Percentiles rank a stretch among this genome's conserved stretches.
These are phyloP conservation scores for Pocota personata DNA, from an alignment of 2,888 invertebrate genomes.

Conservation along the genomic window DNA sequence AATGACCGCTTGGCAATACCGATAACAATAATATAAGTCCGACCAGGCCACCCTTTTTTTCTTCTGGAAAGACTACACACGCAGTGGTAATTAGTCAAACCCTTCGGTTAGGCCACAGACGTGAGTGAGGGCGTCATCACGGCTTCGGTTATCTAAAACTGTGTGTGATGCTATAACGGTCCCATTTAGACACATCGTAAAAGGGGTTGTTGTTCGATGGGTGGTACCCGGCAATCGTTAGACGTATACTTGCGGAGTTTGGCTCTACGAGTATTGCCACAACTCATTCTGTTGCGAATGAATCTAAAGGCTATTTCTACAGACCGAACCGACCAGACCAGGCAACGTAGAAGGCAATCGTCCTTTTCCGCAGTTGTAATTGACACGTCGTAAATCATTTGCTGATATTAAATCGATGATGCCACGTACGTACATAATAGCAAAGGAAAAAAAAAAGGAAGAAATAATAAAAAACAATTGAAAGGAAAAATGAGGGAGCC, in stretches of 20 bases:
- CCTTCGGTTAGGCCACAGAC: conserved; percentile 51
- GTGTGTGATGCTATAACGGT: conserved; percentile 57
- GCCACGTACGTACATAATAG: conserved; percentile 53
- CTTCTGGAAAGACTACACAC: conserved; percentile 15
- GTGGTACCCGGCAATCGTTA: conserved; percentile 3
- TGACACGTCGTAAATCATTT: conserved; percentile 74
- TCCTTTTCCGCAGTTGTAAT: conserved; percentile 73
- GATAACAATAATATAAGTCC: conserved; percentile 61
- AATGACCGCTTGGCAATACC: conserved; percentile 35
- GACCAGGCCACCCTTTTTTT: conserved; percentile 14
- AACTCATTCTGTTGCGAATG: conserved; percentile 5
- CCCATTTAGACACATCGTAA: conserved; percentile 70
- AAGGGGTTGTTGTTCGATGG: conserved; percentile 48
- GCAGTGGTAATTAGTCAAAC: conserved; percentile 69
- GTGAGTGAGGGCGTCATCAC: conserved; percentile 60
- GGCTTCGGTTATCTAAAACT: conserved; percentile 49
- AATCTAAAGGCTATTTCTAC: neutral
- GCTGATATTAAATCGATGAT: conserved; percentile 72
- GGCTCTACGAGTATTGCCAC: conserved; percentile 3
- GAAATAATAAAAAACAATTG: conserved; percentile 48
- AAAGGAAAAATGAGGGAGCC: conserved; percentile 7
- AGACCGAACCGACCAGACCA: conserved; percentile 5
- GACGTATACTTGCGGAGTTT: conserved; percentile 16
- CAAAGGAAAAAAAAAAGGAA: conserved; percentile 39
- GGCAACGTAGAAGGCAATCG: conserved; percentile 53